These are phyloP conservation scores for Dicrurus megarhynchus DNA, from an alignment of 2,113 vertebrate species.

Conservation along the genomic window DNA sequence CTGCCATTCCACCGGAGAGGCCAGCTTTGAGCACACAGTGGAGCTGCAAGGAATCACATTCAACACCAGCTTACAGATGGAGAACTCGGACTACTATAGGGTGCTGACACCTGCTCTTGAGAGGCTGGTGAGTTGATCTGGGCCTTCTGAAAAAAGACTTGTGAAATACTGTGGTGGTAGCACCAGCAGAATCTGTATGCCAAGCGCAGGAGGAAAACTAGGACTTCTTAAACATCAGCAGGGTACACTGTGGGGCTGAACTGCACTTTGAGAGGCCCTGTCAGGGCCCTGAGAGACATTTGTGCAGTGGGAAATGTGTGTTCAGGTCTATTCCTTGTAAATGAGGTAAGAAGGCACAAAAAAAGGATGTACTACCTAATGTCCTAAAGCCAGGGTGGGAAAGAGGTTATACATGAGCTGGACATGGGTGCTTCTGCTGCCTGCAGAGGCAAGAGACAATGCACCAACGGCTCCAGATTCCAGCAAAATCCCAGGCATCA, in stretches of 20 bases:
- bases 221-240: neutral
- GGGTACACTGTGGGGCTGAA: neutral
- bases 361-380: neutral
- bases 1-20: neutral
- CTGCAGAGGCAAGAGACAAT: neutral
- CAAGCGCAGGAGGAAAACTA: neutral
- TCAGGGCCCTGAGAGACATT: neutral
- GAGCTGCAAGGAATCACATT: constrained; percentile 84
- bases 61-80: constrained; percentile 69
- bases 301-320: neutral
- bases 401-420: neutral
- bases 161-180: neutral
- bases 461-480: neutral
- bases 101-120: constrained; percentile 79
- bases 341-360: neutral
- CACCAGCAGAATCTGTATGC: neutral
- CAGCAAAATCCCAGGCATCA: neutral
- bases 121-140: constrained; percentile 74
- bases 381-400: neutral
- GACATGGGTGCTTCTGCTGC: neutral
- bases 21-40: constrained; percentile 74
- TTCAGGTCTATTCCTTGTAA: neutral
- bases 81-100: constrained; percentile 74
- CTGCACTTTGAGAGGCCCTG: fast-evolving
- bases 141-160: neutral